Base-by-base conservation (phyloP, 2,797 vertebrate genomes). In the Enteromius viviparus region DNA sequence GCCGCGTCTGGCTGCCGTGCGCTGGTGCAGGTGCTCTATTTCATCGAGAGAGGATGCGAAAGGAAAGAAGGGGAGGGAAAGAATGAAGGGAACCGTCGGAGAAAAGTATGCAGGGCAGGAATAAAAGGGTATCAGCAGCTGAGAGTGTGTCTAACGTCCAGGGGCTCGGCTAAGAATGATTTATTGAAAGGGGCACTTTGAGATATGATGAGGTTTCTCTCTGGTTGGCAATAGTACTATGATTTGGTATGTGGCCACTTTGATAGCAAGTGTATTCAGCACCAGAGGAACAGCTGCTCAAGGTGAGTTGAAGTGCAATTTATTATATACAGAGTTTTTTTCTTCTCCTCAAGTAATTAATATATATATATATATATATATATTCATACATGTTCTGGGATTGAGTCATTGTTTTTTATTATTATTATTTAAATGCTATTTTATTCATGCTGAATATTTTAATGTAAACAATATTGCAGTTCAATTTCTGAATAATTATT, bases 231-330 rank as follows among this genome's bases (percentile, higher is more conserved):
- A 94, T 95, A 96, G 94, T 96, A 97, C 97, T 98, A 97, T 97
- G 97, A 97, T 97, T 97, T 97, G 97, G 95, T 97, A 97, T 98
- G 97, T 97, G 97, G 96, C 96, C 95, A 96, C 97, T 98, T 96
- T 98, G 96, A 97, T 98, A 96, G 97, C 97, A 97, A 97, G 97
- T 98, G 96, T 99, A 94, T 96, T 98, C 96, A 95, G 95, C 95
- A 95, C 94, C 95, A 91, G 96, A 94, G 97, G 96, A 96, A 96
- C 97, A 91, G 95, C 96, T 93, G 97, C 96, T 94, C 97, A 99
- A 98, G 98, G 98, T 98, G 97, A 98, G 97, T 96, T 92, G 94
- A 96, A 96, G 95, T 95, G 95, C 96, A 34, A 34, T 95, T 95
- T 93, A 90, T 92, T 51, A 88, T 89, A 87, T 91, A 87, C 87